These are phyloP conservation scores for Hipparchia sbordonii DNA, from an alignment of 2,888 invertebrate genomes.

Conservation along the genomic window DNA sequence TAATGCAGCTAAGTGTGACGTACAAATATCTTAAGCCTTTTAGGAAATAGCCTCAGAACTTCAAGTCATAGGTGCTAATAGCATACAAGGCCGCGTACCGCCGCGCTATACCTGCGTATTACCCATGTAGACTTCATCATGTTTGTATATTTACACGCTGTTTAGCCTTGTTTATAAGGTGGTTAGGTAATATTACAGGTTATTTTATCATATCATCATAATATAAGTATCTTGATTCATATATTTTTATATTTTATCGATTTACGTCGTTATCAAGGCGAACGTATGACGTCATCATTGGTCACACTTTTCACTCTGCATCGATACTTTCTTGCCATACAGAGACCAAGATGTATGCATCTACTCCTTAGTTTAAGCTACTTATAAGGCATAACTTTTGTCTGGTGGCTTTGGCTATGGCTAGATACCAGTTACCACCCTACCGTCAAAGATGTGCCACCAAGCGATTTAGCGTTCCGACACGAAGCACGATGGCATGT, in stretches of 20 bases:
- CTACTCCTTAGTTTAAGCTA: too few species aligned
- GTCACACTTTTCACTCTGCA: background rate
- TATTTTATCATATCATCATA: conserved; percentile 12
- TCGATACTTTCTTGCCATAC: background rate
- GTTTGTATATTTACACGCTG: conserved; percentile 14
- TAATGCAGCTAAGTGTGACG: background rate
- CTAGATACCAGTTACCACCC: too few species aligned
- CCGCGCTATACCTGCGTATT: background rate
- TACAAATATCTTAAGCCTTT: conserved; percentile 4
- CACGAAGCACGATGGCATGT: too few species aligned
- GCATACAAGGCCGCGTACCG: conserved; percentile 21
- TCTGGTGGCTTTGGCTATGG: too few species aligned
- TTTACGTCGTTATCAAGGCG: background rate
- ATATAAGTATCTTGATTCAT: conserved; percentile 1
- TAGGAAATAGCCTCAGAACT: conserved; percentile 9
- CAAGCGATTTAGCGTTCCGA: too few species aligned
- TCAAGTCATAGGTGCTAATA: conserved; percentile 20
- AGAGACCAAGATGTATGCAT: background rate
- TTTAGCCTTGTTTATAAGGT: conserved; percentile 16
- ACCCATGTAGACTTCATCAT: background rate
- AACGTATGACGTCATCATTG: background rate
- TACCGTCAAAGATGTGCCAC: too few species aligned
- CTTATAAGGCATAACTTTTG: too few species aligned
- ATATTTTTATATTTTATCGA: background rate
- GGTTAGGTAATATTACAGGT: conserved; percentile 17